Conservation (phyloP, 2,888 invertebrate species). For the Bombylius major region DNA sequence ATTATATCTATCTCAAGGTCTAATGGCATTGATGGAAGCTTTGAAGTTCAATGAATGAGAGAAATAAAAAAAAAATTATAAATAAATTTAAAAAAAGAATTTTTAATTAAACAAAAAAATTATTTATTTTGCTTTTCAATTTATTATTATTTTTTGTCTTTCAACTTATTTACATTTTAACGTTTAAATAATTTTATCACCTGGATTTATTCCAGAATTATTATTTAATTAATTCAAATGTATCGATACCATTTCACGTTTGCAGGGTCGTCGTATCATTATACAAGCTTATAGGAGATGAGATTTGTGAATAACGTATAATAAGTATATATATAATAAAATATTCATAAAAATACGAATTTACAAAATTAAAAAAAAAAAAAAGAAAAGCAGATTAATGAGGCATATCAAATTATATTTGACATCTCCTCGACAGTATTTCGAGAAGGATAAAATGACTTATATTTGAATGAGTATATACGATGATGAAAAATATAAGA, state of each 20-base stretch:
- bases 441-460: constrained; percentile 9
- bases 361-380: background rate
- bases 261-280: background rate
- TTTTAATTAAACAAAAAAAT: no score
- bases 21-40: no score
- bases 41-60: no score
- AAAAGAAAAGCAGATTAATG: background rate
- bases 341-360: no score
- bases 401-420: constrained; percentile 12
- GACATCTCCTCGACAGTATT: constrained; percentile 13
- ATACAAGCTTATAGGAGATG: background rate
- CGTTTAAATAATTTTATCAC: background rate
- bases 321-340: no score
- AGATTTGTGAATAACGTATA: no score
- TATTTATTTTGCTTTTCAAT: no score
- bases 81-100: no score
- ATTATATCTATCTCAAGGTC: no score
- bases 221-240: background rate
- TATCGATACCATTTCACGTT: background rate
- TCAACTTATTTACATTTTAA: no score
- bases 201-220: background rate
- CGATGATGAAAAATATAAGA: background rate
- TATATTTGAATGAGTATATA: background rate
- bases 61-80: no score
- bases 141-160: no score